Conservation (phyloP, 2,113 vertebrate genomes). For the Verasper variegatus region DNA sequence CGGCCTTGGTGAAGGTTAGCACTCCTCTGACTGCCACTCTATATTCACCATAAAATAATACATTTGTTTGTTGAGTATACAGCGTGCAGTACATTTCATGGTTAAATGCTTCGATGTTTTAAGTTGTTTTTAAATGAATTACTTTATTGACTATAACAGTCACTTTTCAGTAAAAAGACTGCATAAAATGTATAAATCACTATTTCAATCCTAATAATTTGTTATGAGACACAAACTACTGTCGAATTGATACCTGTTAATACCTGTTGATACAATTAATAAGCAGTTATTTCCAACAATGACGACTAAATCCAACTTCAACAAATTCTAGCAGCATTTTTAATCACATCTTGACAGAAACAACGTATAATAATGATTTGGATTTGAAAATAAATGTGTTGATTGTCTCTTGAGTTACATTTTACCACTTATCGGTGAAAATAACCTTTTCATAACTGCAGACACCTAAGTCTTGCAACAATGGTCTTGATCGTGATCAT, state of each 20-base stretch:
- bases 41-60: too few species aligned
- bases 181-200: too few species aligned
- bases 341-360: background rate
- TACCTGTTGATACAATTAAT: too few species aligned
- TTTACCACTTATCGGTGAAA: background rate
- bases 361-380: background rate
- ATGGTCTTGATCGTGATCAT: slow-evolving; percentile 12
- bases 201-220: background rate
- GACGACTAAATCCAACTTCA: background rate
- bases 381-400: background rate
- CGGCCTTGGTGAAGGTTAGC: too few species aligned
- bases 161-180: background rate
- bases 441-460: background rate
- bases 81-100: too few species aligned
- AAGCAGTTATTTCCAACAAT: background rate
- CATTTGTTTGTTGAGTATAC: too few species aligned
- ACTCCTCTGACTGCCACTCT: too few species aligned
- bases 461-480: background rate
- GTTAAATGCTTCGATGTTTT: too few species aligned
- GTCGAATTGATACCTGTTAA: too few species aligned
- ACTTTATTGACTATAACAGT: too few species aligned
- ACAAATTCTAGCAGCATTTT: background rate
- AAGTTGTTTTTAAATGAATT: too few species aligned
- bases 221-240: background rate
- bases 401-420: background rate